phyloP scores from a whole-genome alignment of 2,113 vertebrate genomes.

The Butorides virescens region DNA sequence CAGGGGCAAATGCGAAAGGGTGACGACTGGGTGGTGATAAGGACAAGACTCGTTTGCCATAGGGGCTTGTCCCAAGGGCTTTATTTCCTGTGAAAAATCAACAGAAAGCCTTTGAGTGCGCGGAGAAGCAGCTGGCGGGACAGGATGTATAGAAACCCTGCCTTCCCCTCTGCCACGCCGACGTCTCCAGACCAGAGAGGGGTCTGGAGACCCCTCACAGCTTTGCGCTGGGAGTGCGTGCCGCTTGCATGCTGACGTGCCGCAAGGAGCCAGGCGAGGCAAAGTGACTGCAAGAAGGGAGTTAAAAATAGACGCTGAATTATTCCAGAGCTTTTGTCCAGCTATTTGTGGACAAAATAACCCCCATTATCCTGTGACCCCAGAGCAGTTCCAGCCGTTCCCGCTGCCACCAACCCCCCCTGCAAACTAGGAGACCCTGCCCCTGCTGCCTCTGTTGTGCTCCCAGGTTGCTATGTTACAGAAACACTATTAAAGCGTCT shows the following conservation, averaged over 20 bases:
- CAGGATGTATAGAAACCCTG: neutral
- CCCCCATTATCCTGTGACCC: neutral
- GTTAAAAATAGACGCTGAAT: neutral
- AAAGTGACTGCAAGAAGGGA: neutral
- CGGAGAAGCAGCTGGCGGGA: neutral
- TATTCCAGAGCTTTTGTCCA: neutral
- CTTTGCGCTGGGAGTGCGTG: accelerated
- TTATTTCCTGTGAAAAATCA: neutral
- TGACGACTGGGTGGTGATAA: neutral
- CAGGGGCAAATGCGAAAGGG: neutral
- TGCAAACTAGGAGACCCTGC: neutral
- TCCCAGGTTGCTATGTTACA: neutral
- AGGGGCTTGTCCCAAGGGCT: neutral
- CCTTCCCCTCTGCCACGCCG: neutral
- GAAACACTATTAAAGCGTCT: neutral
- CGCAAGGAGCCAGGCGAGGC: neutral
- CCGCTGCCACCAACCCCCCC: accelerated
- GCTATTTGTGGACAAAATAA: neutral
- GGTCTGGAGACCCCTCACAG: neutral
- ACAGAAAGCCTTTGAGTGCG: neutral
- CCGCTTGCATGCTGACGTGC: accelerated
- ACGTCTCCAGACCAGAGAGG: neutral
- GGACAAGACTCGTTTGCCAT: neutral
- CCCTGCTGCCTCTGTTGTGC: neutral
- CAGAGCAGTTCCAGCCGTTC: neutral